Evolutionary conservation across 2,113 vertebrate species (phyloP).

Genomic region (Spizaetus ornatus): DNA sequence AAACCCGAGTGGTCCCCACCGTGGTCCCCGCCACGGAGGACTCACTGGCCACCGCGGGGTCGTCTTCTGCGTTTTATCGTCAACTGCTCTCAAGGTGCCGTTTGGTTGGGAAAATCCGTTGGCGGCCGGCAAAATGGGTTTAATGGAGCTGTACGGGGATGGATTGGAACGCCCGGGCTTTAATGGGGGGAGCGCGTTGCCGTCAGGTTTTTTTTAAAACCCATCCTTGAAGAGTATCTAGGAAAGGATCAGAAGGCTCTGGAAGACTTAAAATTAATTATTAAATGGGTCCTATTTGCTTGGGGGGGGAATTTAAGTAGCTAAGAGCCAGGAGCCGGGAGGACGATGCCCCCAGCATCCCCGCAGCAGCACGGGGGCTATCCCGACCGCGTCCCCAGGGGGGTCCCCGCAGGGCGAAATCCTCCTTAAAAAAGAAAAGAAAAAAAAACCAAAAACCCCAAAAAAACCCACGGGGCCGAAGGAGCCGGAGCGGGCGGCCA

Average conservation of each 20-base stretch:
- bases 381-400: accelerated
- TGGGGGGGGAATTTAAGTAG: background rate
- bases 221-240: background rate
- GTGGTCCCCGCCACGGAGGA: accelerated
- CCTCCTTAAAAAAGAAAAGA: background rate
- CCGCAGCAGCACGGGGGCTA: background rate
- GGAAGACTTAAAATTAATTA: background rate
- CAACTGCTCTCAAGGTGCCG: background rate
- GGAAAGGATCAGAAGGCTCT: background rate
- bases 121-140: background rate
- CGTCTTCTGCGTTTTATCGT: background rate
- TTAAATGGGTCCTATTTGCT: background rate
- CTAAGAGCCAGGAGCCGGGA: accelerated
- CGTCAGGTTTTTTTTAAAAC: background rate
- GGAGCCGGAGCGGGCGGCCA: background rate
- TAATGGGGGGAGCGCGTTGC: background rate
- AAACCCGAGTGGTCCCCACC: accelerated
- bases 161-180: background rate
- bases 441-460: background rate
- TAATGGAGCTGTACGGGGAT: background rate
- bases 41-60: too few relatives aligned
- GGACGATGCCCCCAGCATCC: background rate
- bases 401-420: background rate
- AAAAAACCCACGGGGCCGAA: background rate
- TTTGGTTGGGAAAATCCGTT: background rate